Evolutionary conservation across 2,888 invertebrate genomes (phyloP).

Genomic region (Cephus pygmeus): DNA sequence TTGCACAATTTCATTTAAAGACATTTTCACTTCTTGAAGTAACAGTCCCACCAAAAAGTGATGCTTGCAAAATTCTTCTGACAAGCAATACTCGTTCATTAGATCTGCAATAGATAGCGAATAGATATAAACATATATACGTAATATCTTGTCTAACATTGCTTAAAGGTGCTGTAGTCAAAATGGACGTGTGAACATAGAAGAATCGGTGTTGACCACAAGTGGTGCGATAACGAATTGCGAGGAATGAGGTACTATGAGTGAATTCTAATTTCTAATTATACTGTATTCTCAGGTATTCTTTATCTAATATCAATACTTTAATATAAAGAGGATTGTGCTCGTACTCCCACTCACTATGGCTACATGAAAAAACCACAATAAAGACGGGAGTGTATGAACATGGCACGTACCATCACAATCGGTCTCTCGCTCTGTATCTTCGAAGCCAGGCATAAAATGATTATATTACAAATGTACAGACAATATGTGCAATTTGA

Average conservation of each 20-base stretch:
- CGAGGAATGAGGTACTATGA: background rate
- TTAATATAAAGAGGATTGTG: slow-evolving; percentile 17
- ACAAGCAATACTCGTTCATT: slow-evolving; percentile 73
- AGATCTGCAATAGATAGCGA: slow-evolving; percentile 42
- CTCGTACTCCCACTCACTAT: slow-evolving; percentile 45
- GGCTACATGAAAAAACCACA: slow-evolving; percentile 46
- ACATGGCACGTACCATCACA: slow-evolving; percentile 57
- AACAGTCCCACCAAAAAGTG: slow-evolving; percentile 92
- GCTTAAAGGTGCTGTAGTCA: background rate
- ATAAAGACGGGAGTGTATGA: slow-evolving; percentile 45
- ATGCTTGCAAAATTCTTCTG: slow-evolving; percentile 88
- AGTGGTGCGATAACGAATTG: background rate
- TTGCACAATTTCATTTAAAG: slow-evolving; percentile 86
- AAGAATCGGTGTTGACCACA: background rate
- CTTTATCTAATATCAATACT: background rate
- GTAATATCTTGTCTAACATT: background rate
- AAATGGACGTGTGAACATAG: background rate
- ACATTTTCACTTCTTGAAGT: slow-evolving; percentile 87
- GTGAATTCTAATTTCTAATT: background rate
- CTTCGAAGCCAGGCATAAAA: slow-evolving; percentile 65
- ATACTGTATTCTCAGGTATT: background rate
- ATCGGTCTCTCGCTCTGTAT: slow-evolving; percentile 72
- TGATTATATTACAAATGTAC: slow-evolving; percentile 37
- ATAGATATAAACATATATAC: background rate
- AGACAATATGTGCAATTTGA: slow-evolving; percentile 18